Evolutionary conservation across 2,113 vertebrate species (phyloP).

Genomic region (Nannobrachium achirus): DNA sequence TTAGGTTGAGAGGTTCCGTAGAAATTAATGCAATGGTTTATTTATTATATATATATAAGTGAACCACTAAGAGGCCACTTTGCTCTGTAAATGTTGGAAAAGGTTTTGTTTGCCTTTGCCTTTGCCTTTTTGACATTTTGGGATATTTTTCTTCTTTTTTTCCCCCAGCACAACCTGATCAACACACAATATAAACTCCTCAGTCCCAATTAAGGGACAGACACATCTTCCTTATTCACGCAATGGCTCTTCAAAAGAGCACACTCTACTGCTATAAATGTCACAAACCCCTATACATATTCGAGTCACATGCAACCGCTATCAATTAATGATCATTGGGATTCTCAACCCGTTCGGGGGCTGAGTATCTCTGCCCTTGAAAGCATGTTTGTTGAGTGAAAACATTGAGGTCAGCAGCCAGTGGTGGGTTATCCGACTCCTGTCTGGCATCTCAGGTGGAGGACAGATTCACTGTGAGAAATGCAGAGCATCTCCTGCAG

Average conservation of each 20-base stretch:
- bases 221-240: slow-evolving; percentile 36
- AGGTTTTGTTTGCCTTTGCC: slow-evolving; percentile 61
- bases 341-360: slow-evolving; percentile 32
- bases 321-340: slow-evolving; percentile 56
- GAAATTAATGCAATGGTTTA: slow-evolving; percentile 76
- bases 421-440: slow-evolving; percentile 74
- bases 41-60: slow-evolving; percentile 78
- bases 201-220: slow-evolving; percentile 32
- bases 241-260: slow-evolving; percentile 19
- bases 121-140: slow-evolving; percentile 50
- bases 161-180: slow-evolving; percentile 3
- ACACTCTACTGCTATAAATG: slow-evolving; percentile 13
- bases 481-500: slow-evolving; percentile 64
- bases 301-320: slow-evolving; percentile 43
- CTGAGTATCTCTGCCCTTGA: slow-evolving; percentile 51
- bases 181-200: slow-evolving; percentile 30
- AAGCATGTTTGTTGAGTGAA: slow-evolving; percentile 63
- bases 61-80: slow-evolving; percentile 78
- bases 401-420: slow-evolving; percentile 70
- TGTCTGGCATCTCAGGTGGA: slow-evolving; percentile 68
- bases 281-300: slow-evolving; percentile 39
- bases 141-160: slow-evolving; percentile 8
- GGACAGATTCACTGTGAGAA: slow-evolving; percentile 71
- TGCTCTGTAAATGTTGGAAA: slow-evolving; percentile 75
- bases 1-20: slow-evolving; percentile 77